These are phyloP conservation scores for Alethe castanea DNA, from an alignment of 2,113 vertebrate genomes.

Conservation along the genomic window DNA sequence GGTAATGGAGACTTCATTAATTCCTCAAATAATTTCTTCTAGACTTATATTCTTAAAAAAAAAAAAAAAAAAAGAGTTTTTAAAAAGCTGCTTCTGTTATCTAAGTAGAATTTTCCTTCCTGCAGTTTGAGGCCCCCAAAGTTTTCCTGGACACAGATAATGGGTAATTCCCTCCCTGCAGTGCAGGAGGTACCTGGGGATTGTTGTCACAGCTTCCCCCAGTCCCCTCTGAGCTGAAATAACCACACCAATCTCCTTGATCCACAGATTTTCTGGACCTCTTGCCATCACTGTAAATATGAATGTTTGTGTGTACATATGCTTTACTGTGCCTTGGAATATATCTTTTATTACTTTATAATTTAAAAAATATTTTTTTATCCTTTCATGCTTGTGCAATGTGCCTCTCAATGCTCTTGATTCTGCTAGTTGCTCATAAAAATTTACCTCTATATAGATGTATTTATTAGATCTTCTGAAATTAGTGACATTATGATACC, in stretches of 20 bases:
- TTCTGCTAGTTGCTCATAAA: neutral
- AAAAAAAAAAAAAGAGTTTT: too few relatives aligned
- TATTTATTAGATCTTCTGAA: neutral
- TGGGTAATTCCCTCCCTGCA: too few relatives aligned
- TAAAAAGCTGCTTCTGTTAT: too few relatives aligned
- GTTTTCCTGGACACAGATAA: too few relatives aligned
- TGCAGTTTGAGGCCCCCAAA: too few relatives aligned
- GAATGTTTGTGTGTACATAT: too few relatives aligned
- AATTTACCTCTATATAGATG: neutral
- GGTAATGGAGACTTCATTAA: neutral
- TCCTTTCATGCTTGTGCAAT: neutral
- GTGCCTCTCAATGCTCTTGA: neutral
- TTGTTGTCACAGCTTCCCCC: too few relatives aligned
- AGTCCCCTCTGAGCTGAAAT: too few relatives aligned
- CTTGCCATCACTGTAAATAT: too few relatives aligned
- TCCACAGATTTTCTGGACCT: neutral
- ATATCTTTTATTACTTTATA: neutral
- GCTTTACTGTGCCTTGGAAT: neutral
- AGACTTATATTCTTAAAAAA: neutral
- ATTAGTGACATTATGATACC: neutral
- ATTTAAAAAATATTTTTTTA: neutral
- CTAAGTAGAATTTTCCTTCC: too few relatives aligned
- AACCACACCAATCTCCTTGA: too few relatives aligned
- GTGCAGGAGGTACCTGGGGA: too few relatives aligned
- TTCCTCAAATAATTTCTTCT: neutral